Evolutionary conservation across 2,113 vertebrate species (phyloP).

Genomic region (Circaetus cinerascens): DNA sequence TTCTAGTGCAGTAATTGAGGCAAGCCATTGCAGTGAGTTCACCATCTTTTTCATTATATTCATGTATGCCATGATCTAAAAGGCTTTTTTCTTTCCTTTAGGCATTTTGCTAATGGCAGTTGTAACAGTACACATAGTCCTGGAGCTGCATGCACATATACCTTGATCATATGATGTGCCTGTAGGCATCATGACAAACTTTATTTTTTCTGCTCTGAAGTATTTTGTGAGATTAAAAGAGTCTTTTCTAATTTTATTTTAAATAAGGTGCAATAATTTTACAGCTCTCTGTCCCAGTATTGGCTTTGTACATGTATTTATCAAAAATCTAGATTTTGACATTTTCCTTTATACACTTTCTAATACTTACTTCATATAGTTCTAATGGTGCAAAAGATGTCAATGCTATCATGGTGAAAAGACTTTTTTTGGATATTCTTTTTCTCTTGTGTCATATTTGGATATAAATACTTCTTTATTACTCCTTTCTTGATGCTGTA

Average conservation of each 20-base stretch:
- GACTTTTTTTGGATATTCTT: not conserved
- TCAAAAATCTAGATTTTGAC: not conserved
- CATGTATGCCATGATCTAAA: not conserved
- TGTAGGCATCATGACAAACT: not conserved
- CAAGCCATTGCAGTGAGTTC: not conserved
- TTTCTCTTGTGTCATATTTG: not conserved
- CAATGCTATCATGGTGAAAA: not conserved
- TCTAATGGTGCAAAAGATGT: not conserved
- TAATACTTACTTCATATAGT: not conserved
- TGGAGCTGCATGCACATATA: not conserved
- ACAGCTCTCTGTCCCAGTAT: not conserved
- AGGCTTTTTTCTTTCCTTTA: not conserved
- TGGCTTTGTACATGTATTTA: not conserved
- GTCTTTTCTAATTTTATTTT: not conserved
- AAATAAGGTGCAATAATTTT: not conserved
- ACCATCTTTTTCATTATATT: not conserved
- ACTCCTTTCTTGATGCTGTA: not conserved
- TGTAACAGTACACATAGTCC: not conserved
- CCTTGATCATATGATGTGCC: not conserved
- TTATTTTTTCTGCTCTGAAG: not conserved
- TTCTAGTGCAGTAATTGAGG: not conserved
- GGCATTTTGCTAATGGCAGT: not conserved
- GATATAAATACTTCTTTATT: not conserved
- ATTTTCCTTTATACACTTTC: not conserved
- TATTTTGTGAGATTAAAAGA: not conserved